Conservation (phyloP, 2,113 vertebrate genomes). For the Chlamydotis undulata region DNA sequence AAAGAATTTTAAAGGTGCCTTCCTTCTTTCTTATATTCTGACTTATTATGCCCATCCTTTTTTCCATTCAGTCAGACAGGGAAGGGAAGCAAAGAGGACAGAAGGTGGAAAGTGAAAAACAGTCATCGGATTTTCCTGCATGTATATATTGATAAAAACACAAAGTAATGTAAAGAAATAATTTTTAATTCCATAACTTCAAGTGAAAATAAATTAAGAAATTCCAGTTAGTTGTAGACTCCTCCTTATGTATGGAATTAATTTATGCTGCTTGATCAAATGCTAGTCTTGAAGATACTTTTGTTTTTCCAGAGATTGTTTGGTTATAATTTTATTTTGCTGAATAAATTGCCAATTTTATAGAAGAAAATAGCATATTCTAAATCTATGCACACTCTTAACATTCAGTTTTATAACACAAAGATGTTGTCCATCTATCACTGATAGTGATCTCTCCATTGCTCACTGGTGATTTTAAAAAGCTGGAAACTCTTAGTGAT, state of each 20-base stretch:
- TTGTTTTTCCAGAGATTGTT: not conserved
- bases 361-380: not conserved
- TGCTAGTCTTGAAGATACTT: not conserved
- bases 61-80: not conserved
- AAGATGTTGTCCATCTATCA: not conserved
- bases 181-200: not conserved
- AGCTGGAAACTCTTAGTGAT: not conserved
- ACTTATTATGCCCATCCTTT: not conserved
- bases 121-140: not conserved
- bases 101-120: not conserved
- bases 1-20: not conserved
- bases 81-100: not conserved
- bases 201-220: not conserved
- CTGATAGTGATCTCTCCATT: not conserved
- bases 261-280: not conserved
- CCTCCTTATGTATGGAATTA: not conserved
- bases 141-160: not conserved
- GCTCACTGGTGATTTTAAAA: not conserved
- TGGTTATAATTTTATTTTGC: not conserved
- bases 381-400: not conserved
- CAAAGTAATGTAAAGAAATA: not conserved
- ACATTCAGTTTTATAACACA: not conserved
- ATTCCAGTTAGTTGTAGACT: not conserved
- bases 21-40: not conserved
- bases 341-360: not conserved